Evolutionary conservation across 92 coral and sea anemone species (phyloP).

Genomic region (Heteractis magnifica): DNA sequence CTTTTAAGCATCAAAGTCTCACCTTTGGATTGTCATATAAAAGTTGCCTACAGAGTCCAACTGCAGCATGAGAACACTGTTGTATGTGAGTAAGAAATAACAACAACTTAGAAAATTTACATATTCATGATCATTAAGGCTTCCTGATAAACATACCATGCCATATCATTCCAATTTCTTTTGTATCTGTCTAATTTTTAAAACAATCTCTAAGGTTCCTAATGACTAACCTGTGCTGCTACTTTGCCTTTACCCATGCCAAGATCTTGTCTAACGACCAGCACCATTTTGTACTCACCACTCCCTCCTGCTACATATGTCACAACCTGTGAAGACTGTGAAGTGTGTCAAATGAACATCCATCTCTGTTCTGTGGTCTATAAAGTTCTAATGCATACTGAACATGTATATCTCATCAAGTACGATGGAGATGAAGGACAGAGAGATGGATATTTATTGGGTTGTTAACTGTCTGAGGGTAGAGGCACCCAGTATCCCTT

Average conservation of each 20-base stretch:
- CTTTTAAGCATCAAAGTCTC: neutral
- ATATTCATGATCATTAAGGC: no score
- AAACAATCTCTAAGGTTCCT: neutral
- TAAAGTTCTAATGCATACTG: no score
- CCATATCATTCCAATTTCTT: no score
- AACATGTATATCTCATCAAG: no score
- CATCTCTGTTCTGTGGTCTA: no score
- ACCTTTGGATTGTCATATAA: conserved; percentile 76
- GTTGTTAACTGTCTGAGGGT: no score
- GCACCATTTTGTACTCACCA: conserved; percentile 95
- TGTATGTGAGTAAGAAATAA: neutral
- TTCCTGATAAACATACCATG: no score
- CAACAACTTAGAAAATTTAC: neutral
- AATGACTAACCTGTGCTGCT: conserved; percentile 70
- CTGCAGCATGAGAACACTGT: conserved; percentile 99
- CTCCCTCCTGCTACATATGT: conserved; percentile 54
- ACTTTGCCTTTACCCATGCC: conserved; percentile 99
- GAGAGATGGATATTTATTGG: no score
- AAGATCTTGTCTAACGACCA: conserved; percentile 93
- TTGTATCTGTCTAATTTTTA: neutral
- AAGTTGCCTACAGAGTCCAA: conserved; percentile 84
- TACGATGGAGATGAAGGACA: no score
- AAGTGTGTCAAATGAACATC: neutral
- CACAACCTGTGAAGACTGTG: conserved; percentile 8
- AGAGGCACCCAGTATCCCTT: no score